Base-by-base conservation (phyloP, 2,888 invertebrate species). In the Eledona agricola region DNA sequence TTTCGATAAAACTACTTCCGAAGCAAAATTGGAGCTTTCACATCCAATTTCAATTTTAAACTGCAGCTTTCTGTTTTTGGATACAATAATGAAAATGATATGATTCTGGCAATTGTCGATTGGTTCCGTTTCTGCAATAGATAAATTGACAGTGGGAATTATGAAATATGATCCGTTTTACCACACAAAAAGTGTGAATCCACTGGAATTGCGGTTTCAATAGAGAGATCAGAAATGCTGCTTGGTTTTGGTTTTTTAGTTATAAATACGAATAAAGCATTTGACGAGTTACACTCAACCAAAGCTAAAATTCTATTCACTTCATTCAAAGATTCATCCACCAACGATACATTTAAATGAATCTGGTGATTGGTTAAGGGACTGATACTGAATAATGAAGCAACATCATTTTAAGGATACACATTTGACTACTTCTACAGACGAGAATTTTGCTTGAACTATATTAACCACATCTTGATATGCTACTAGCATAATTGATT, bases 121-220 rank as follows among this genome's bases (percentile, higher is more conserved):
- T 29, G 77, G 77, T 59, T 80, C 80, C 13, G 80, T 80, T 70
- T 80, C 82, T 82, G 51, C 6, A 32, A 19, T 6, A 28, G 6
- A 42, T 20, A 19, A 1, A 12, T 10, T 10, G n/a, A 29, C 9
- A 29, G 16, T 1, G 6, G 10, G 3, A 2, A 16, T n/a, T n/a
- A n/a, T n/a, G n/a, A n/a, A n/a, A n/a, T n/a, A n/a, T n/a, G n/a
- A 12, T 1, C 2, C 3, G 17, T 3, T 74, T 67, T 67, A 76
- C 75, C 86, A 78, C 90, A 89, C 73, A 86, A 85, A 74, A 93
- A 92, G 67, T 84, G 83, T 65, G 84, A 83, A 77, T 92, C 88
- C 47, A 93, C 83, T 13, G 93, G 89, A 66, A 93, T 82, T 38
- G 89, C 86, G 74, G 86, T 85, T 77, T 92, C 91, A 66, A 93